Evolutionary conservation across 2,797 vertebrate genomes (phyloP), one percentile per base, ranked within the genome.

Genomic region (Notolabrus celidotus): DNA sequence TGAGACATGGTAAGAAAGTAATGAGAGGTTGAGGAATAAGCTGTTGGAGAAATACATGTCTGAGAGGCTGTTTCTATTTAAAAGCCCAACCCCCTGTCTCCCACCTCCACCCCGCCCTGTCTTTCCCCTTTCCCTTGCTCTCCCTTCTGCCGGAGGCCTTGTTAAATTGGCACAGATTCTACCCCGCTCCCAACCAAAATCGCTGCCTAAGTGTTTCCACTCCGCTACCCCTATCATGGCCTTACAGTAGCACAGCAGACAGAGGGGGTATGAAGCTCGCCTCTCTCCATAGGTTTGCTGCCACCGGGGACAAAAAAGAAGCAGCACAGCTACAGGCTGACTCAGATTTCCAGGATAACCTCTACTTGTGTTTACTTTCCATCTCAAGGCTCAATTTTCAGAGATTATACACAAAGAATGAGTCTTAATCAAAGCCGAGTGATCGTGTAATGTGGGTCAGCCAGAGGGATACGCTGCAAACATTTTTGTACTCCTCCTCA

Each of bases 151-250:
- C 61, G 9, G 71, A 83, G 88, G 88, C 85, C 83, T 84, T 68
- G 72, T 82, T 82, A 87, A 88, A 89, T 84, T 93, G 89, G 89
- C 90, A 87, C 82, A 80, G 81, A 86, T 82, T 91, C 82, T 58
- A n/a, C 72, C 49, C 61, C 10, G 55, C 81, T 89, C 76, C 72
- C 62, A 69, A 84, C 80, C 78, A 88, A 85, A 91, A 90, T 83
- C 71, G 72, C 88, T 86, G 87, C 72, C 87, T 89, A 88, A 91
- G 88, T 90, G 87, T 89, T 92, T 92, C 91, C 88, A 92, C 89
- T 88, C 81, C 45, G 54, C 86, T 89, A 62, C 79, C 83, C 80
- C 77, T 38, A 71, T 65, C 84, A 58, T 66, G 77, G 75, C 85
- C 72, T 67, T 83, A 91, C 83, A 85, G 86, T 79, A 86, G 67